phyloP scores from a whole-genome alignment of 1,140 invertebrate species.

The Neomicropteryx cornuta region DNA sequence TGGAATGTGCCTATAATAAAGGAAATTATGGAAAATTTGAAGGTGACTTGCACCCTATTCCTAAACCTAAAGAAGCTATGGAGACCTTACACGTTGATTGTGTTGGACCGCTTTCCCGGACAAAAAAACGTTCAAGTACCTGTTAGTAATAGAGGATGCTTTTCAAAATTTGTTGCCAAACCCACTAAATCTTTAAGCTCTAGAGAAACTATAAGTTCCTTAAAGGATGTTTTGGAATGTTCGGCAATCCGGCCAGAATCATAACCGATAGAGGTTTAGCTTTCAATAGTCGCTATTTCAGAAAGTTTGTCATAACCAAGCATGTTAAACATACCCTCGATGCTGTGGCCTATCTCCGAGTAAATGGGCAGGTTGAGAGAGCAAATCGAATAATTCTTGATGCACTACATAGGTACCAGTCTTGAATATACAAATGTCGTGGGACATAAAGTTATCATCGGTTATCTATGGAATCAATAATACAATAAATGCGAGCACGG shows the following conservation, averaged over 20 bases:
- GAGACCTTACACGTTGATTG: constrained; percentile 16
- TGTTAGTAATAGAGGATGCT: constrained; percentile 20
- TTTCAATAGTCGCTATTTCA: constrained; percentile 6
- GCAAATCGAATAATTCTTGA: constrained; percentile 11
- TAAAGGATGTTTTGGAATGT: constrained; percentile 4
- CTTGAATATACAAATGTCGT: background rate
- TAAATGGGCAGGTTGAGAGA: constrained; percentile 7
- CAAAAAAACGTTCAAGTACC: constrained; percentile 12
- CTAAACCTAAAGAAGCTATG: constrained; percentile 13
- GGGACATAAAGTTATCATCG: constrained; percentile 2
- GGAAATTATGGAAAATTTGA: constrained; percentile 7
- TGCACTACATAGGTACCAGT: constrained; percentile 3
- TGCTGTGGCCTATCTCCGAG: constrained; percentile 5
- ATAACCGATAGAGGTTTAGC: constrained; percentile 4
- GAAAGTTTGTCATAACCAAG: background rate
- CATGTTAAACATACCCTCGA: constrained; percentile 5
- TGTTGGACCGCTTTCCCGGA: constrained; percentile 17
- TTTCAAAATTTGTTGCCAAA: constrained; percentile 21
- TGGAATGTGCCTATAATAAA: constrained; percentile 16
- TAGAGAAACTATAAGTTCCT: constrained; percentile 2
- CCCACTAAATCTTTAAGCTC: constrained; percentile 12
- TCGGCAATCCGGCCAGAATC: constrained; percentile 1
- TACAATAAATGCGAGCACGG: constrained; percentile 1
- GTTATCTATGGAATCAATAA: constrained; percentile 1
- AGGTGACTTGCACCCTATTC: constrained; percentile 10